Evolutionary conservation across 1,140 invertebrate species (phyloP).

Genomic region (Heliconius himera): DNA sequence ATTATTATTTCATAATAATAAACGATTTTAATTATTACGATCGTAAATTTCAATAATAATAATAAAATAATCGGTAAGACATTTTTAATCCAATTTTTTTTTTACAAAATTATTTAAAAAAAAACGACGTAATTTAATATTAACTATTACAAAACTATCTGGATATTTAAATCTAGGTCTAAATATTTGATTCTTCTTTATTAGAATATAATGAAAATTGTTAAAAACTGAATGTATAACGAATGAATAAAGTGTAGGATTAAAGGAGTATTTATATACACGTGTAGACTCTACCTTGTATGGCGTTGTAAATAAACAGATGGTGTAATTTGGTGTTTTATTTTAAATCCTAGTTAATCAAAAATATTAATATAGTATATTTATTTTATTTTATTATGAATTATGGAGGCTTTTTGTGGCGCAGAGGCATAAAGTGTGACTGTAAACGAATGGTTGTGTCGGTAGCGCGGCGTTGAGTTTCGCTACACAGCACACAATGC

Average conservation of each 20-base stretch:
- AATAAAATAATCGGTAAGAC: too few relatives aligned
- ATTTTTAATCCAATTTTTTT: too few relatives aligned
- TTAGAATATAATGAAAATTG: neutral
- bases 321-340: constrained; percentile 23
- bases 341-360: neutral
- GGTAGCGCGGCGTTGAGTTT: too few relatives aligned
- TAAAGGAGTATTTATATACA: constrained; percentile 25
- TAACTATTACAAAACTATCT: neutral
- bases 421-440: too few relatives aligned
- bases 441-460: neutral
- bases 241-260: neutral
- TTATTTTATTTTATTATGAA: too few relatives aligned
- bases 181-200: constrained; percentile 13
- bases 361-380: too few relatives aligned
- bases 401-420: neutral
- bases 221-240: constrained; percentile 8
- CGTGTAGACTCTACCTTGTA: constrained; percentile 26
- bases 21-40: too few relatives aligned
- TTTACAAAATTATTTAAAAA: too few relatives aligned
- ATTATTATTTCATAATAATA: too few relatives aligned
- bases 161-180: neutral
- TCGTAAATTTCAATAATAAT: too few relatives aligned
- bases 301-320: constrained; percentile 29
- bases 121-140: too few relatives aligned
- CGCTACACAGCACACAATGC: too few relatives aligned